Evolutionary conservation across 2,113 vertebrate species (phyloP).

Genomic region (Prunella fulvescens): DNA sequence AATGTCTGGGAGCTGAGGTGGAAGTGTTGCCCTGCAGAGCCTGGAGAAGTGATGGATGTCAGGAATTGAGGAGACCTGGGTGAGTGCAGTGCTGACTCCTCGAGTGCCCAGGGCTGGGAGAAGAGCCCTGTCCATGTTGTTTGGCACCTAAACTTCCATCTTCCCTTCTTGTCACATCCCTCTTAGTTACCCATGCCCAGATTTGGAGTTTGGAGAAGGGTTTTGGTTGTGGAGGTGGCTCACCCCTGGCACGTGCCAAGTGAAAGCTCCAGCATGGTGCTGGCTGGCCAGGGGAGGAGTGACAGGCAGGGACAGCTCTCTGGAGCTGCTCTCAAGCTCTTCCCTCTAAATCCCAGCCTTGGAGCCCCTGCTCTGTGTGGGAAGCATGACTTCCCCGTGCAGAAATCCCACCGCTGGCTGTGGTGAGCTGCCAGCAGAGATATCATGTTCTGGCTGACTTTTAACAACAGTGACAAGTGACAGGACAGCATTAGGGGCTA

Average conservation of each 20-base stretch:
- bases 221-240: background rate
- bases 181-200: accelerated
- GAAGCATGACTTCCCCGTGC: accelerated
- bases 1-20: background rate
- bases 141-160: background rate
- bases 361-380: background rate
- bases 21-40: background rate
- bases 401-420: background rate
- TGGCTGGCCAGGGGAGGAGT: background rate
- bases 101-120: accelerated
- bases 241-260: background rate
- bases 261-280: background rate
- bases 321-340: background rate
- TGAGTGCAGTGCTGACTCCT: accelerated
- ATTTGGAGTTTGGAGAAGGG: background rate
- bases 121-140: accelerated
- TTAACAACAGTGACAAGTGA: background rate
- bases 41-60: accelerated
- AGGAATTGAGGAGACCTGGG: accelerated
- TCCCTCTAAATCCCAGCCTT: background rate
- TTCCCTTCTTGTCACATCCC: background rate
- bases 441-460: accelerated
- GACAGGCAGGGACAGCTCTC: background rate
- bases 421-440: background rate
- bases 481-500: background rate